Percentiles rank a stretch among this genome's conserved stretches.
These are phyloP conservation scores for Rhea pennata DNA, from an alignment of 2,113 vertebrate species.

Conservation along the genomic window DNA sequence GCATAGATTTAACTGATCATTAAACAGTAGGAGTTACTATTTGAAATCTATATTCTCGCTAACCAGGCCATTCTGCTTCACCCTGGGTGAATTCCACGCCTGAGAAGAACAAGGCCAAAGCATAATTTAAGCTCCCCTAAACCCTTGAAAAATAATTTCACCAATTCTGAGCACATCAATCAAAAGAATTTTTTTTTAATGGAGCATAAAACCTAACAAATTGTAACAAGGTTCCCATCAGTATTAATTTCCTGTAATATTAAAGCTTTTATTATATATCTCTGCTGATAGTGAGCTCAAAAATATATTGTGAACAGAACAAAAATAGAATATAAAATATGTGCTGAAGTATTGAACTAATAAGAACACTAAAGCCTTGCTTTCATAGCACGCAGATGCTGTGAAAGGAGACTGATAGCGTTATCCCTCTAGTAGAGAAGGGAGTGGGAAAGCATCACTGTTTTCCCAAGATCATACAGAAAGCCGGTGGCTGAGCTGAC, in stretches of 20 bases:
- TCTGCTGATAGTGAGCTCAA: neutral
- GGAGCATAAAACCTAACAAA: neutral
- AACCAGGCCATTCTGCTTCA: neutral
- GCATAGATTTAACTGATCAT: neutral
- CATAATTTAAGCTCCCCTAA: neutral
- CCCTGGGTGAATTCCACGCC: neutral
- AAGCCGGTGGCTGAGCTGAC: neutral
- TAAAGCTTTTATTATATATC: neutral
- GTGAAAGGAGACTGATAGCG: neutral
- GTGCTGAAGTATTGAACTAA: neutral
- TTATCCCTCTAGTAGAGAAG: neutral
- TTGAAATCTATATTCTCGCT: slow-evolving; percentile 11
- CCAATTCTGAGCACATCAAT: neutral
- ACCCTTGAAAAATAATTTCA: neutral
- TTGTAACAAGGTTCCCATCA: neutral
- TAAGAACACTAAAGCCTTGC: neutral
- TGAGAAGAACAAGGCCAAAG: slow-evolving; percentile 19
- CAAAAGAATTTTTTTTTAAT: neutral
- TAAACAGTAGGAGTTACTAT: neutral
- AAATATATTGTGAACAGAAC: neutral
- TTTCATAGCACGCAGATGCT: neutral
- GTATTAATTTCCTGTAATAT: neutral
- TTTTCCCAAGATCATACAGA: accelerated
- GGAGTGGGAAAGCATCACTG: neutral
- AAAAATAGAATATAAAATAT: neutral